Conservation (phyloP, 2,113 vertebrate genomes). For the Cebus imitator region DNA sequence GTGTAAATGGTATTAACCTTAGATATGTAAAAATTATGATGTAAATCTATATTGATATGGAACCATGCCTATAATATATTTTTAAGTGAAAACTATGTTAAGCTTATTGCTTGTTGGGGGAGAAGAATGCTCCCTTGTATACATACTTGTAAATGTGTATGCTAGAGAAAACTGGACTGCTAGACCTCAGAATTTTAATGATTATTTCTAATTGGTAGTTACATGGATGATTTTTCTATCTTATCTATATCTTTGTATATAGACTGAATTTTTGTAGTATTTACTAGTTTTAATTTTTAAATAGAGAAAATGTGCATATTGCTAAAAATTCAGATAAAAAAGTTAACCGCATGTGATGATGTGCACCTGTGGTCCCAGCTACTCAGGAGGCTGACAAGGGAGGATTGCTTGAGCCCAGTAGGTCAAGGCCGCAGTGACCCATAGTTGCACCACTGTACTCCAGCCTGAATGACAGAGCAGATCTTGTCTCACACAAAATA, state of each 20-base stretch:
- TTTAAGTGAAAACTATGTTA: slow-evolving; percentile 23
- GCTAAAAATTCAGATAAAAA: neutral
- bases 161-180: neutral
- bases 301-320: neutral
- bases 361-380: too few relatives aligned
- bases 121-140: neutral
- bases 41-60: neutral
- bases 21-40: neutral
- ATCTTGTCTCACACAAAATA: too few relatives aligned
- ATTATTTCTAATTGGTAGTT: slow-evolving; percentile 8
- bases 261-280: slow-evolving; percentile 45
- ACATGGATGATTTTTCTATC: neutral
- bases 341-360: too few relatives aligned
- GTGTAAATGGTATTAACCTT: neutral
- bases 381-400: too few relatives aligned
- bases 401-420: too few relatives aligned
- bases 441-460: too few relatives aligned
- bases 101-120: neutral
- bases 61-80: neutral
- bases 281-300: neutral
- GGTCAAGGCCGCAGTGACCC: too few relatives aligned
- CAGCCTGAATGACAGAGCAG: too few relatives aligned
- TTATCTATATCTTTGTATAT: neutral
- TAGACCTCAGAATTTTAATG: slow-evolving; percentile 22
- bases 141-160: neutral